phyloP scores from a whole-genome alignment of 1,140 invertebrate species.

The Zaprionus vittiger region DNA sequence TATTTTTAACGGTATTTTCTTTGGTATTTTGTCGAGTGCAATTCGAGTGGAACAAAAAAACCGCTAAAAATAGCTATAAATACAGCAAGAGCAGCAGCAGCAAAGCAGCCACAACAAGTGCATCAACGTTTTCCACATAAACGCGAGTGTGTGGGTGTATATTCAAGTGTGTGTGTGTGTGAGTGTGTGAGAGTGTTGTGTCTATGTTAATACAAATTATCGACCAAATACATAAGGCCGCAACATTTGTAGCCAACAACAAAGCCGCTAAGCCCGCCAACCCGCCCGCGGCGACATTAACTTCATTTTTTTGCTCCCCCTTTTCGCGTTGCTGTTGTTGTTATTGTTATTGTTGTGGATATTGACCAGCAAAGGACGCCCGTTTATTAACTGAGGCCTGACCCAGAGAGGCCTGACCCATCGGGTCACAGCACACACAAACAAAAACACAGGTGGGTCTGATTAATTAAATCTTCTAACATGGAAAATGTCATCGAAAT shows the following conservation, averaged over 20 bases:
- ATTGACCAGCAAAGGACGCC: slow-evolving; percentile 39
- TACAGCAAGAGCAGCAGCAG: background rate
- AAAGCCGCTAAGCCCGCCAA: background rate
- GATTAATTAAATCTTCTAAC: slow-evolving; percentile 62
- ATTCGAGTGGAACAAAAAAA: slow-evolving; percentile 8
- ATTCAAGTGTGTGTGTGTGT: slow-evolving; percentile 30
- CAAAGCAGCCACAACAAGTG: slow-evolving; percentile 3
- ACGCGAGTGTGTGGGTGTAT: slow-evolving; percentile 4
- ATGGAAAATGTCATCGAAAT: slow-evolving; percentile 37
- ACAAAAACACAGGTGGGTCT: slow-evolving; percentile 57
- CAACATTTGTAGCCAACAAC: slow-evolving; percentile 23
- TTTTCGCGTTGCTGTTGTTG: slow-evolving; percentile 9
- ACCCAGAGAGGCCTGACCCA: background rate
- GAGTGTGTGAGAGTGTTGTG: slow-evolving; percentile 22
- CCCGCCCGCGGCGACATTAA: slow-evolving; percentile 40
- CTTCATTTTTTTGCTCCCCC: slow-evolving; percentile 32
- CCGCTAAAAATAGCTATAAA: slow-evolving; percentile 17
- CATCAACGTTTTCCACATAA: background rate
- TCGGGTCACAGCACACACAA: slow-evolving; percentile 12
- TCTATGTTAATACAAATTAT: slow-evolving; percentile 63
- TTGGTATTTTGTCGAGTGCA: slow-evolving; percentile 11
- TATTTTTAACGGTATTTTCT: slow-evolving; percentile 11
- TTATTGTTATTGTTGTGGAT: slow-evolving; percentile 26
- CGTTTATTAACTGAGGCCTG: slow-evolving; percentile 34
- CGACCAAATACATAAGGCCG: slow-evolving; percentile 68